Evolutionary conservation across 2,888 invertebrate species (phyloP).

Genomic region (Conchocele bisecta): DNA sequence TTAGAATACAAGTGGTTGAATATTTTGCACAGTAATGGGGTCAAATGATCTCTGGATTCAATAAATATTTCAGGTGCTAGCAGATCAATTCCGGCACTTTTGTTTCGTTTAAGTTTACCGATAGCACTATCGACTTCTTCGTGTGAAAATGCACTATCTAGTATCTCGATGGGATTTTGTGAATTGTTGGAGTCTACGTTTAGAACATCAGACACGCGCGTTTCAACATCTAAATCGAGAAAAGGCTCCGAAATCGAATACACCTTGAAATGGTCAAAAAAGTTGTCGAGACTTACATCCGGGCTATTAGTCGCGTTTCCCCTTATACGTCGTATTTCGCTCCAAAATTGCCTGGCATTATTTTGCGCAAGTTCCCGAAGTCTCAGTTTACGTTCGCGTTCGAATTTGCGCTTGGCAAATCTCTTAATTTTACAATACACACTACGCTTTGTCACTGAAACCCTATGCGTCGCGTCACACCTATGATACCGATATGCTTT

Average conservation of each 20-base stretch:
- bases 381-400: not conserved
- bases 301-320: not conserved
- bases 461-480: not conserved
- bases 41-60: not conserved
- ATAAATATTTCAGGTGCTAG: slow-evolving; percentile 4
- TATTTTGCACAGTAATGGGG: slow-evolving; percentile 12
- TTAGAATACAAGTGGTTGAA: slow-evolving; percentile 16
- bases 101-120: not conserved
- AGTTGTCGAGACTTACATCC: not conserved
- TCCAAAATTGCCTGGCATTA: not conserved
- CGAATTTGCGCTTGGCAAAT: not conserved
- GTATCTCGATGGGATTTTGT: not conserved
- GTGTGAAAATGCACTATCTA: not conserved
- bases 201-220: no score
- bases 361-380: not conserved
- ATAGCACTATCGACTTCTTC: not conserved
- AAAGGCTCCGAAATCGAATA: no score
- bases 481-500: not conserved
- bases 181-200: no score
- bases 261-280: not conserved
- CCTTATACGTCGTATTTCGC: not conserved
- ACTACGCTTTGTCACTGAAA: not conserved
- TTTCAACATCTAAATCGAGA: no score
- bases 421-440: not conserved
- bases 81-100: not conserved